Conservation (phyloP, 2,113 vertebrate genomes). For the Lutjanus erythropterus region DNA sequence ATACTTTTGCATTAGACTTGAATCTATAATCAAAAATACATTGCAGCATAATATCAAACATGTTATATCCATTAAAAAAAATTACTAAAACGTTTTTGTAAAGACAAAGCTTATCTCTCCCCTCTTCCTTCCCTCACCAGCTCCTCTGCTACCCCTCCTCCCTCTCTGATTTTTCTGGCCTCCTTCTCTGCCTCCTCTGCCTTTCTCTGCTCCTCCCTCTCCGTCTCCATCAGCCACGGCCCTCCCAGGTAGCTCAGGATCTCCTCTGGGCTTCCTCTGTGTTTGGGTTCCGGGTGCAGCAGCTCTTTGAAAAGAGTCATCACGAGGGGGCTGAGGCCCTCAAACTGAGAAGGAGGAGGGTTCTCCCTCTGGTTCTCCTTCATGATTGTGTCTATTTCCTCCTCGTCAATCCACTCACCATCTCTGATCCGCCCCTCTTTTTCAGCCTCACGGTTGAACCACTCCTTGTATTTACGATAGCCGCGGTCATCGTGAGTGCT, state of each 20-base stretch:
- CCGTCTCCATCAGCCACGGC: constrained; percentile 83
- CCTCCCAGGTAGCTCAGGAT: constrained; percentile 87
- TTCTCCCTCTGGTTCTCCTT: constrained; percentile 53
- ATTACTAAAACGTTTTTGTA: background rate
- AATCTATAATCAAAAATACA: constrained; percentile 20
- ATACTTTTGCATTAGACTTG: background rate
- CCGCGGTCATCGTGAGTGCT: constrained; percentile 84
- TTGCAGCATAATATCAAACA: background rate
- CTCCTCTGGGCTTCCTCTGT: constrained; percentile 86
- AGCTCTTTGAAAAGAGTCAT: constrained; percentile 88
- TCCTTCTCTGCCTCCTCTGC: constrained; percentile 80
- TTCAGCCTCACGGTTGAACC: constrained; percentile 82
- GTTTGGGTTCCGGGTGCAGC: constrained; percentile 86
- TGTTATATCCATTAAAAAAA: constrained; percentile 6
- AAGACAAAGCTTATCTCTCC: constrained; percentile 77
- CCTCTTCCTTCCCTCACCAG: constrained; percentile 77
- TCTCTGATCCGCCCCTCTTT: constrained; percentile 14
- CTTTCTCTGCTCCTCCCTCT: constrained; percentile 78
- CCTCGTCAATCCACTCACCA: background rate
- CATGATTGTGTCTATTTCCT: constrained; percentile 46
- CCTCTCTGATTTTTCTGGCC: constrained; percentile 78
- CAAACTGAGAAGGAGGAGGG: constrained; percentile 84
- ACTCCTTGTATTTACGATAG: constrained; percentile 85
- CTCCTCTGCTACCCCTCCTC: constrained; percentile 73
- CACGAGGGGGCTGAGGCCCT: constrained; percentile 79